Base-by-base conservation (phyloP, 2,888 invertebrate species). In the Hyalella azteca region DNA sequence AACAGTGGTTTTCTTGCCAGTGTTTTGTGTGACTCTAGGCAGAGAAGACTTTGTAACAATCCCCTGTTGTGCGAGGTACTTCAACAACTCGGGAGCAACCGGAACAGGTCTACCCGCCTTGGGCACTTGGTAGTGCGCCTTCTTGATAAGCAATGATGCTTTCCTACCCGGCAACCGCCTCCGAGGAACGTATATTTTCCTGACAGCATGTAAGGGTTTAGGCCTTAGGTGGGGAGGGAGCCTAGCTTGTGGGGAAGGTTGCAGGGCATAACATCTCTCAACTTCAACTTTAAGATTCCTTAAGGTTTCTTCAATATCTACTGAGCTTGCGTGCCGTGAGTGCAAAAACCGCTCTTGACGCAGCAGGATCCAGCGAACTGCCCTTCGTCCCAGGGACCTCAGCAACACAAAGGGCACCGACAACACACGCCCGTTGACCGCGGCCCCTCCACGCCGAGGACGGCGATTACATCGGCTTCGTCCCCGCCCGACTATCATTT, bases 71-170 rank as follows among this genome's bases (percentile, higher is more conserved):
- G 66, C 29, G 15, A 66, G 66, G 66, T 66, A 66, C 15, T 36
- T 66, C 39, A 66, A 22, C 19, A 66, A 5, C 11, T 66, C 66
- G 5, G 66, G 66, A 66, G 66, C 7, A 19, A 66, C 66, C 32
- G 66, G 66, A 13, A 66, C 66, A 29, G 66, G 66, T 36, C 66
- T 32, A 19, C 66, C 66, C 1, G 36, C 36, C 36, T 66, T 66
- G 39, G 66, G 66, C 9, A 66, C 19, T 36, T 66, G 66, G 36
- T 66, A 66, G 29, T 66, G 66, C 3, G 19, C 32, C 36, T 66
- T 66, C 39, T 36, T 36, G 3, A 66, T 13, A 5, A 36, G 36
- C 32, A 36, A 36, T 36, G 66, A 66, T n/a, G 32, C 36, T 15
- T 36, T 66, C 4, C 36, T 39, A 29, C 19, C n/a, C 32, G 36